Evolutionary conservation across 2,797 vertebrate species (phyloP).

Genomic region (Varecia variegata): DNA sequence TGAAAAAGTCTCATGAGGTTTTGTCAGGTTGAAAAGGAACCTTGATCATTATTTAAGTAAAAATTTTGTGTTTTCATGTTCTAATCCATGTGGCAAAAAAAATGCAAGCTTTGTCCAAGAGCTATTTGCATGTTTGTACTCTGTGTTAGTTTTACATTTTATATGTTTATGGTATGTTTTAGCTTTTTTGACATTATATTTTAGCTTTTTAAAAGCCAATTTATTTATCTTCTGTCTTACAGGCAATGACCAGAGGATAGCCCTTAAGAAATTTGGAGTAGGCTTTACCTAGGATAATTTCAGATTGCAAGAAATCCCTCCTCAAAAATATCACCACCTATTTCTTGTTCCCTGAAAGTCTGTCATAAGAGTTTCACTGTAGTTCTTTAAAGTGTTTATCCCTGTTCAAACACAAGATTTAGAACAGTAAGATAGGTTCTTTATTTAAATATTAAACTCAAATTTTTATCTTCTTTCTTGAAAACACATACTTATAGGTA

Average conservation of each 20-base stretch:
- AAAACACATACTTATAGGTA: background rate
- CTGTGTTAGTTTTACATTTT: conserved; percentile 1
- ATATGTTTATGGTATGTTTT: background rate
- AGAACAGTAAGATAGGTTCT: background rate
- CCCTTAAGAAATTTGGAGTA: background rate
- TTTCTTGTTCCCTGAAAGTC: background rate
- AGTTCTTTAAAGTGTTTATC: background rate
- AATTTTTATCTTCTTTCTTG: background rate
- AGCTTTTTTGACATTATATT: background rate
- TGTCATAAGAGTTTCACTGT: background rate
- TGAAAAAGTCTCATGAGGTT: background rate
- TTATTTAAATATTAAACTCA: background rate
- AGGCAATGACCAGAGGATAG: background rate
- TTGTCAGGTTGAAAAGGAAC: conserved; percentile 51
- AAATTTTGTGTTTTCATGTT: conserved; percentile 65
- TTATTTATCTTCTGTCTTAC: background rate
- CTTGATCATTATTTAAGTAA: conserved; percentile 51
- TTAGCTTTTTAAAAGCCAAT: background rate
- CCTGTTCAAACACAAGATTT: background rate
- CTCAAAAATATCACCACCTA: background rate
- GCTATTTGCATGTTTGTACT: conserved; percentile 30
- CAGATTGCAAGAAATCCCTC: background rate
- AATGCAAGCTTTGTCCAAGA: conserved; percentile 50
- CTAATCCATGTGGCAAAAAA: conserved; percentile 1
- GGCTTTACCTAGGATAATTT: background rate